phyloP scores from a whole-genome alignment of 2,797 vertebrate species.

The Pseudomugil tenellus region DNA sequence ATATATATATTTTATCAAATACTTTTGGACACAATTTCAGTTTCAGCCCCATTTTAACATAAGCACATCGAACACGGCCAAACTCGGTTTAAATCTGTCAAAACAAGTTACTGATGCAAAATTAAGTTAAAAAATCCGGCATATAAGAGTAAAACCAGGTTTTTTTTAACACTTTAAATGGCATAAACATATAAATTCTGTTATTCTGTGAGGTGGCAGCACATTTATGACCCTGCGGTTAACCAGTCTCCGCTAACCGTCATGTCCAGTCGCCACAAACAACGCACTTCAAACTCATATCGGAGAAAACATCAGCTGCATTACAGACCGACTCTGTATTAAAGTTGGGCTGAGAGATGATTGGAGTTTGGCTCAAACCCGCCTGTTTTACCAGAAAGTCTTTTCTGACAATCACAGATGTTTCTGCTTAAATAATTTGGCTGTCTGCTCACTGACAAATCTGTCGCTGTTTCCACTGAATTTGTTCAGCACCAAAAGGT shows the following conservation, averaged over 20 bases:
- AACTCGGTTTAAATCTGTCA: constrained; percentile 2
- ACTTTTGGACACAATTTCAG: neutral
- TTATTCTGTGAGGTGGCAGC: constrained; percentile 57
- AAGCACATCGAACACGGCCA: neutral
- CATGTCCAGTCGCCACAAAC: constrained; percentile 55
- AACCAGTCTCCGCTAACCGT: constrained; percentile 53
- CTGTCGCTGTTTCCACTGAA: constrained; percentile 43
- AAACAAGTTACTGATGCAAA: neutral
- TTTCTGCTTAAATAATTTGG: constrained; percentile 42
- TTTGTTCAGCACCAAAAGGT: constrained; percentile 28
- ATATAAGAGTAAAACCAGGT: constrained; percentile 1
- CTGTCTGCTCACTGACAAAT: constrained; percentile 17
- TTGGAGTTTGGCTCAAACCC: constrained; percentile 30
- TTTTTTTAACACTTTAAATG: neutral
- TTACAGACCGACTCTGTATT: constrained; percentile 37
- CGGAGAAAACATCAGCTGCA: constrained; percentile 18
- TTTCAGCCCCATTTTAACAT: neutral
- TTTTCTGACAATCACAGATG: constrained; percentile 44
- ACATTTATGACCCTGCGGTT: constrained; percentile 60
- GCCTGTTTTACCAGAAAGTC: constrained; percentile 38
- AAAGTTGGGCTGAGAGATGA: constrained; percentile 30
- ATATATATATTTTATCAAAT: no score
- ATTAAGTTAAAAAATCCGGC: neutral
- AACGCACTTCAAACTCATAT: constrained; percentile 54
- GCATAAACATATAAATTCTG: constrained; percentile 29